phyloP scores from a whole-genome alignment of 2,888 invertebrate genomes.

The Pachliopta kotzebuea region DNA sequence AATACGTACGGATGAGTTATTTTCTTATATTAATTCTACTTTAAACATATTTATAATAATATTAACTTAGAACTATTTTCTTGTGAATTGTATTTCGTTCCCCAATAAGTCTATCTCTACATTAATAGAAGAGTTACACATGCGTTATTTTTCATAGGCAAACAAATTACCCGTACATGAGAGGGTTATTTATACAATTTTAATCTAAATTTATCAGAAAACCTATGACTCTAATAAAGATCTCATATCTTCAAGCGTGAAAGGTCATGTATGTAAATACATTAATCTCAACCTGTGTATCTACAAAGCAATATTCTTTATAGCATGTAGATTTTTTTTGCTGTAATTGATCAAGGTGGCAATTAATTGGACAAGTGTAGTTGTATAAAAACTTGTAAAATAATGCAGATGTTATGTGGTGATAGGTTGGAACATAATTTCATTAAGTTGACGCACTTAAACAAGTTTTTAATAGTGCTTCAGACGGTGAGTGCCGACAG shows the following conservation, averaged over 20 bases:
- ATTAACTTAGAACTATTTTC: too few species aligned
- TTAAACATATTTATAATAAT: too few species aligned
- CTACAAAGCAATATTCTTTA: background rate
- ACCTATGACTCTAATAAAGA: background rate
- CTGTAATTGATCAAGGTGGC: background rate
- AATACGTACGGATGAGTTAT: background rate
- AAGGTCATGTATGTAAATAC: background rate
- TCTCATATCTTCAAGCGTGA: background rate
- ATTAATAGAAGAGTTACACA: too few species aligned
- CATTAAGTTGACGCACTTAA: background rate
- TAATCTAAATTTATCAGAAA: background rate
- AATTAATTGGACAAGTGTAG: background rate
- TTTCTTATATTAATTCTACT: too few species aligned
- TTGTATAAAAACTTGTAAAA: background rate
- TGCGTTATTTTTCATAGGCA: too few species aligned
- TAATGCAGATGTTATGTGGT: background rate
- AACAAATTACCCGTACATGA: too few species aligned
- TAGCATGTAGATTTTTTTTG: background rate
- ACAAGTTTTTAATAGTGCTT: background rate
- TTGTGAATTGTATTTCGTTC: too few species aligned
- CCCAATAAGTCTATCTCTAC: too few species aligned
- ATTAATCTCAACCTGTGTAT: background rate
- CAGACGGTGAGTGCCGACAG: background rate
- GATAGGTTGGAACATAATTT: background rate
- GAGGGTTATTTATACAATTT: too few species aligned